Evolutionary conservation across 2,888 invertebrate genomes (phyloP), one percentile per base, ranked within the genome.

Genomic region (Synanthedon andrenaeformis): DNA sequence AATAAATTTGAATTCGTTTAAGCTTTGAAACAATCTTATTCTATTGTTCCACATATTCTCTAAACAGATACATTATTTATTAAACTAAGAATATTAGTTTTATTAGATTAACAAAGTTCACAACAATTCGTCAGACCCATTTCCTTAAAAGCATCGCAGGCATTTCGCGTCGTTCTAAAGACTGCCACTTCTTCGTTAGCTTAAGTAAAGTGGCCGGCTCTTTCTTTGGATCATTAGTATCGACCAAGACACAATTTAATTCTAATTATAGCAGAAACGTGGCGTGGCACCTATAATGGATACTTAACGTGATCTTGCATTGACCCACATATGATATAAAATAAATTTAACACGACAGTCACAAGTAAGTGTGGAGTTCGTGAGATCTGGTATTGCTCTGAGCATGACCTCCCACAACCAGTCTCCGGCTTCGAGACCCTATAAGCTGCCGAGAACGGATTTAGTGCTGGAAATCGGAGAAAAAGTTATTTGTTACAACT

Each of bases 251-350:
- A 68, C 62, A 55, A 69, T 69, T 63, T 57, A 60, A 59, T 61
- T 72, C 76, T 79, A 78, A 76, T 73, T 73, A 75, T 76, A 77
- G 69, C 67, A 64, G 69, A 65, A 70, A 61, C 72, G 65, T 72
- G 74, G 73, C 65, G 73, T 74, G 76, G 72, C 73, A 66, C 68
- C 70, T 68, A 63, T 66, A 73, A 67, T 73, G 58, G 63, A 66
- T 65, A 67, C 58, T 56, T 53, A 65, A 66, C 65, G 66, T 57
- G 65, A 61, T 65, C 65, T 78, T 64, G 75, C 85, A 86, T 81
- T 86, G 86, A 86, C 86, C 86, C 67, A 86, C 83, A 81, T 85
- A 71, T 72, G 63, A 69, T 63, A 72, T 72, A 76, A 79, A 79
- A 82, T 80, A 77, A 78, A 82, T 73, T 67, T 67, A 69, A 62